Base-by-base conservation (phyloP, 2,797 vertebrate species). In the Pachyuromys duprasi region DNA sequence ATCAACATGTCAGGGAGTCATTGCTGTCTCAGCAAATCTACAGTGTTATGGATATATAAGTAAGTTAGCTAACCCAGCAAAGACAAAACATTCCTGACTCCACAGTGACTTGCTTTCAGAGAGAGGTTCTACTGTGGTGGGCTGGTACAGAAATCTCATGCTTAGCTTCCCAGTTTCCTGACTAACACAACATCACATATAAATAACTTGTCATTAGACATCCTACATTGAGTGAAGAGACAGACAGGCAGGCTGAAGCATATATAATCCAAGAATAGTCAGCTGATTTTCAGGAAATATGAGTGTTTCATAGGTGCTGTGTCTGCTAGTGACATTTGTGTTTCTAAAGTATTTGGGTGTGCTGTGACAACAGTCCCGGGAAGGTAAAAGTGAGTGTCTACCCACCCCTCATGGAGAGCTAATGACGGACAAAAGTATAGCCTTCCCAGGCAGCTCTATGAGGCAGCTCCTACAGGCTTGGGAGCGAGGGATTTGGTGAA, bases 11-110 rank as follows among this genome's bases (percentile, higher is more conserved):
- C 76, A 20, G 8, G 11, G 3, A 94, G 96, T 82, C 42, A 5
- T 88, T 97, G 93, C 55, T 86, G 86, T 82, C 89, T 97, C 90
- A 84, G 96, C 81, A 96, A 67, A 15, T 69, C 36, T 93, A 26
- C 13, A 81, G 53, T 20, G 53, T 55, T 76, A 15, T 67, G 36
- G 33, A 62, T 91, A 89, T 96, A 1, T 75, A 96, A 90, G 63
- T 55, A 95, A 97, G 93, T 28, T 95, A 84, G 91, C 55, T 5
- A 7, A 8, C 31, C 28, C 12, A 12, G 20, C 18, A 4, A 26
- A 84, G 45, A 24, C 57, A 86, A 98, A 97, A 90, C 80, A 3
- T 42, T 93, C 97, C 89, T 45, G 11, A 86, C 60, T 92, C 81
- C 42, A 5, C n/a, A 92, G 84, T 76, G 78, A 94, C 76, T 36